Percentiles rank a stretch among this genome's conserved stretches.
Evolutionary conservation across 1,140 invertebrate species (phyloP).

Genomic region (Drosophila carrolli): DNA sequence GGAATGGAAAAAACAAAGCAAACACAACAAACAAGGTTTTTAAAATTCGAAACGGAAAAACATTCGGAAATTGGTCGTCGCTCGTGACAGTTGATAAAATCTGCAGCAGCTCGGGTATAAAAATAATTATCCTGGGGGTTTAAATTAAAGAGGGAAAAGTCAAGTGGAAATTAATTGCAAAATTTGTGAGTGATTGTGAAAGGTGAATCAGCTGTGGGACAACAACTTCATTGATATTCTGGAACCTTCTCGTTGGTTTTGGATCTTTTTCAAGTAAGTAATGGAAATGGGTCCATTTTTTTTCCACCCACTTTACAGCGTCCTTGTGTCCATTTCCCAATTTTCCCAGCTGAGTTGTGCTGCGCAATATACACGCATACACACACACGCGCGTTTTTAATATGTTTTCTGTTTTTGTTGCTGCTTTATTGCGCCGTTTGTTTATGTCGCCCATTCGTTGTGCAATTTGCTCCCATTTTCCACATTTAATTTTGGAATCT

Average conservation of each 20-base stretch:
- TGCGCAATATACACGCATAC: slow-evolving; percentile 64
- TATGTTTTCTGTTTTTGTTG: slow-evolving; percentile 66
- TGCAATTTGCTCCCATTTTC: slow-evolving; percentile 52
- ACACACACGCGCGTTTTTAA: slow-evolving; percentile 31
- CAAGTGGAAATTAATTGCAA: slow-evolving; percentile 11
- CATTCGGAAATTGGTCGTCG: slow-evolving; percentile 24
- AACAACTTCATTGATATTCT: background rate
- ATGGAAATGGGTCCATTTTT: background rate
- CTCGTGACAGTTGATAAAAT: slow-evolving; percentile 8
- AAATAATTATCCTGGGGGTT: background rate
- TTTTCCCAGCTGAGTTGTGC: slow-evolving; percentile 46
- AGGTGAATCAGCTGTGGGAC: slow-evolving; percentile 10
- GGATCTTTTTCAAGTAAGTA: slow-evolving; percentile 1
- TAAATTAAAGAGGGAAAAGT: background rate
- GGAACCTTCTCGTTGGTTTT: slow-evolving; percentile 12
- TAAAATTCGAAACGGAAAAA: slow-evolving; percentile 10
- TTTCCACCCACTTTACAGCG: slow-evolving; percentile 22
- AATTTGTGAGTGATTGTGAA: slow-evolving; percentile 24
- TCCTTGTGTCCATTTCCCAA: slow-evolving; percentile 73
- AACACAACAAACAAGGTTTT: slow-evolving; percentile 42
- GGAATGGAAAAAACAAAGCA: slow-evolving; percentile 18
- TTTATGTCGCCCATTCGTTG: slow-evolving; percentile 63
- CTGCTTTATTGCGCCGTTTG: slow-evolving; percentile 69
- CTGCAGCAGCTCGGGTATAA: background rate
- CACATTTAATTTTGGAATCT: slow-evolving; percentile 74